Evolutionary conservation across 2,888 invertebrate species (phyloP).

Genomic region (Caenorhabditis sp.): DNA sequence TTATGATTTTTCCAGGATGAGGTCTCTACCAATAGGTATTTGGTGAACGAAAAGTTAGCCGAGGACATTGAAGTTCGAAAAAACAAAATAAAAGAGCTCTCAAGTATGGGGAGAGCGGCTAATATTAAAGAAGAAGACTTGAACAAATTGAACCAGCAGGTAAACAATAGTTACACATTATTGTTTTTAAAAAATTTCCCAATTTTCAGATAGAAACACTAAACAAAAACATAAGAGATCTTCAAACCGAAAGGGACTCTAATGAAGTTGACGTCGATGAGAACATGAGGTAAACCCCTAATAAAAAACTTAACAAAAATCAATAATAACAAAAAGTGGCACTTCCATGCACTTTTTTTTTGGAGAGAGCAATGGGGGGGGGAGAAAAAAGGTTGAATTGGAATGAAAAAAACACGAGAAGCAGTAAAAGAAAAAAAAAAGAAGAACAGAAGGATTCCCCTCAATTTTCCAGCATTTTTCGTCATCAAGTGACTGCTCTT

Average conservation of each 20-base stretch:
- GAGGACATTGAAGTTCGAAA: constrained; percentile 78
- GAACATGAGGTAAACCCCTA: constrained; percentile 45
- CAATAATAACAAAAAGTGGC: constrained; percentile 2
- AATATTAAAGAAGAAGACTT: constrained; percentile 79
- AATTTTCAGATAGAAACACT: constrained; percentile 73
- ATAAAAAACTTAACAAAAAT: background rate
- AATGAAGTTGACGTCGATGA: constrained; percentile 71
- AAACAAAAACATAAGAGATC: constrained; percentile 78
- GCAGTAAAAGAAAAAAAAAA: background rate
- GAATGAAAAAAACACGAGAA: background rate
- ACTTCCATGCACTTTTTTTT: background rate
- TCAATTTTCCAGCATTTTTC: constrained; percentile 77
- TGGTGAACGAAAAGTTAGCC: constrained; percentile 83
- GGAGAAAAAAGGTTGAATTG: constrained; percentile 2
- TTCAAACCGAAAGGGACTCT: constrained; percentile 80
- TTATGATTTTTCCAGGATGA: constrained; percentile 75
- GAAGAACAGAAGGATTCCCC: background rate
- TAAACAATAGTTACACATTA: constrained; percentile 59
- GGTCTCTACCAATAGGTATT: constrained; percentile 80
- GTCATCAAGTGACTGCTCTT: constrained; percentile 80
- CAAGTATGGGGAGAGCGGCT: constrained; percentile 78
- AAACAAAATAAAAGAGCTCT: constrained; percentile 79
- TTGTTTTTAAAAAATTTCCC: too few species aligned
- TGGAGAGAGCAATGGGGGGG: background rate
- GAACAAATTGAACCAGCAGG: constrained; percentile 77